Percentiles rank a stretch among this genome's conserved stretches.
phyloP scores from a whole-genome alignment of 2,797 vertebrate species.

The Hyperoplus lanceolatus region DNA sequence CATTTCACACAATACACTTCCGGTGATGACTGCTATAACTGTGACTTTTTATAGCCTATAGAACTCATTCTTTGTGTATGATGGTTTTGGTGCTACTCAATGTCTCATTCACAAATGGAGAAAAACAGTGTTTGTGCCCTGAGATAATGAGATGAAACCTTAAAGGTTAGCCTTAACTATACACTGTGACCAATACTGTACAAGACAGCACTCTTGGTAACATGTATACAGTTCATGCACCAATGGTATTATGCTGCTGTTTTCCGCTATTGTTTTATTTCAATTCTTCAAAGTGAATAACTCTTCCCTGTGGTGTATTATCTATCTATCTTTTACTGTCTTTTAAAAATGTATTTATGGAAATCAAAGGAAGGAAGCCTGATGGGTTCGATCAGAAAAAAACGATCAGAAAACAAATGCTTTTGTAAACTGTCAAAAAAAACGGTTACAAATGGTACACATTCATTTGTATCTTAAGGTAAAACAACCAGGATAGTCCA shows the following conservation, averaged over 20 bases:
- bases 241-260: background rate
- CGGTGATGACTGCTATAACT: background rate
- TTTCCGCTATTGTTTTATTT: background rate
- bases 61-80: no score
- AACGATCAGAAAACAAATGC: background rate
- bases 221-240: background rate
- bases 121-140: background rate
- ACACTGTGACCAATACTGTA: background rate
- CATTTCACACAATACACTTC: background rate
- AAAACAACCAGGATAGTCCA: background rate
- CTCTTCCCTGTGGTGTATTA: background rate
- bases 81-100: background rate
- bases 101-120: background rate
- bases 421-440: background rate
- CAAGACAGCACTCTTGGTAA: background rate
- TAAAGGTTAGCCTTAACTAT: background rate
- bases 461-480: background rate
- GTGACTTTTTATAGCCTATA: background rate
- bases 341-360: background rate
- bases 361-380: background rate
- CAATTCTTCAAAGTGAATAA: background rate
- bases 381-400: background rate
- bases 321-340: background rate
- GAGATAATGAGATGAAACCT: background rate
- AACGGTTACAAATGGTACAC: background rate